Conservation (phyloP, 2,888 invertebrate species). For the Epicampocera succincta region DNA sequence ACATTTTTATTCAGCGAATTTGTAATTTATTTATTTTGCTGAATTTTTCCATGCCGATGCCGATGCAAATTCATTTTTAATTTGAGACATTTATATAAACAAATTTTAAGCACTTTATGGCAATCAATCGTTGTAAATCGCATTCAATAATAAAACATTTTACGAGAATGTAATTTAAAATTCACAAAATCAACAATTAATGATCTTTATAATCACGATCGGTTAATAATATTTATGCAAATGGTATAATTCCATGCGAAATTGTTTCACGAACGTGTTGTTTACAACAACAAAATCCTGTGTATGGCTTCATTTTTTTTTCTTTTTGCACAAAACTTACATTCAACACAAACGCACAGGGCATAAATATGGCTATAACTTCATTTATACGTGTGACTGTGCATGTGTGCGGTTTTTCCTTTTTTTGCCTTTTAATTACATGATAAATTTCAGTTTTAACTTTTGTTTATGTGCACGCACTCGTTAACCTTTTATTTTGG, state of each 20-base stretch:
- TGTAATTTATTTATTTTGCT: constrained; percentile 33
- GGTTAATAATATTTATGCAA: constrained; percentile 14
- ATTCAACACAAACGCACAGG: background rate
- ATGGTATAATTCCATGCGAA: constrained; percentile 26
- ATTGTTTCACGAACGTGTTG: background rate
- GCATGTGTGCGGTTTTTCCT: background rate
- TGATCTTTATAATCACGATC: constrained; percentile 18
- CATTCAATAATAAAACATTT: background rate
- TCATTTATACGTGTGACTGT: background rate
- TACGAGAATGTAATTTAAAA: constrained; percentile 37
- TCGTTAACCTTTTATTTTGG: background rate
- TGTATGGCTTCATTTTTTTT: background rate
- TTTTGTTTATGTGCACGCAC: constrained; percentile 11
- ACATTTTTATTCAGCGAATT: constrained; percentile 24
- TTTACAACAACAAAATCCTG: constrained; percentile 13
- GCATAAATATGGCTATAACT: no score
- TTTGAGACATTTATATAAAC: constrained; percentile 10
- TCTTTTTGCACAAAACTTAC: background rate
- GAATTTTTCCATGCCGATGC: constrained; percentile 12
- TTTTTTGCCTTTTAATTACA: background rate
- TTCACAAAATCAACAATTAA: constrained; percentile 36
- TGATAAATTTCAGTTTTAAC: background rate
- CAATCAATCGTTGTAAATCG: background rate
- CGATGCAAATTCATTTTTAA: constrained; percentile 16
- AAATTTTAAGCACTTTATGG: constrained; percentile 20